Evolutionary conservation across 2,888 invertebrate genomes (phyloP).

Genomic region (Tenthredo amoena): DNA sequence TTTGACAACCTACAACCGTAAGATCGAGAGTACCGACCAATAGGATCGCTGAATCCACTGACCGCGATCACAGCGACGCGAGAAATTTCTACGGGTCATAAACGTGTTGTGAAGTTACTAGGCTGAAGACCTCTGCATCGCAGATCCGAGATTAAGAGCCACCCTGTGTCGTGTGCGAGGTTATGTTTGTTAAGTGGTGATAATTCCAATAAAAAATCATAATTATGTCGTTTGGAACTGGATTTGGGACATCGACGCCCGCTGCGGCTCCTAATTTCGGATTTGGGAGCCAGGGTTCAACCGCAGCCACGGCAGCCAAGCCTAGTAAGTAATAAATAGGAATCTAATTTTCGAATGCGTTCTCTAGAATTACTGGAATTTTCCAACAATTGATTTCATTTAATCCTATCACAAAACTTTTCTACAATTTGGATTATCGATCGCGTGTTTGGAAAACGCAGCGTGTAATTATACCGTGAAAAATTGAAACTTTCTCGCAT

Average conservation of each 20-base stretch:
- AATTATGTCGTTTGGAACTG: slow-evolving; percentile 72
- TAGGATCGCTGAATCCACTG: neutral
- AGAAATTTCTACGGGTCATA: neutral
- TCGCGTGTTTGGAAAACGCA: neutral
- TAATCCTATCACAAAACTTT: neutral
- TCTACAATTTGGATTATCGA: neutral
- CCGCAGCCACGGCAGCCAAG: slow-evolving; percentile 74
- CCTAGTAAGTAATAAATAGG: slow-evolving; percentile 65
- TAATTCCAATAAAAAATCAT: slow-evolving; percentile 21
- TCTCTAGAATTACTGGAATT: neutral
- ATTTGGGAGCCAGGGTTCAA: slow-evolving; percentile 73
- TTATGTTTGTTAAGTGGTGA: slow-evolving; percentile 19
- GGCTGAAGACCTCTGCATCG: neutral
- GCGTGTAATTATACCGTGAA: neutral
- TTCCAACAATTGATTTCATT: neutral
- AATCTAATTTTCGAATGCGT: slow-evolving; percentile 7
- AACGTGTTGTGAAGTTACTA: neutral
- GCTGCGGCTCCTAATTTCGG: slow-evolving; percentile 79
- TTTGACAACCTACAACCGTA: neutral
- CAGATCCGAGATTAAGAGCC: slow-evolving; percentile 18
- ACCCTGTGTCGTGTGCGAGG: slow-evolving; percentile 16
- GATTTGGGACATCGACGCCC: slow-evolving; percentile 79
- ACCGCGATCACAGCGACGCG: neutral
- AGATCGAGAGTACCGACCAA: neutral
- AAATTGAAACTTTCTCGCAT: neutral